phyloP scores from a whole-genome alignment of 53 echinoderm and acorn worm genomes.

The Glandiceps talaboti region DNA sequence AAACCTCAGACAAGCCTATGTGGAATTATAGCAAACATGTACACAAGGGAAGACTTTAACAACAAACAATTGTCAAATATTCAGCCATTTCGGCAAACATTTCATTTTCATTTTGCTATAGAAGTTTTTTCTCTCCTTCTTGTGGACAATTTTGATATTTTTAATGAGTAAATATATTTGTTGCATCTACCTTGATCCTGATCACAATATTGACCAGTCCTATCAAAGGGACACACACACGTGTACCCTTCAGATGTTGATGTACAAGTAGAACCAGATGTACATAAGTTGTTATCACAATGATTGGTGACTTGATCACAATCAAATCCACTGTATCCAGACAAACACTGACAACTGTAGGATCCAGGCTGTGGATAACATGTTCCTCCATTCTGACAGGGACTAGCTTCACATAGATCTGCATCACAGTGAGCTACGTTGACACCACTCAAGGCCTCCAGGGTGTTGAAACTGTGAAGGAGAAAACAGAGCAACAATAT shows the following conservation, averaged over 20 bases:
- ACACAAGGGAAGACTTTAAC: no score
- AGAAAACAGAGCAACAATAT: no score
- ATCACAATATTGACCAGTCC: slow-evolving; percentile 42
- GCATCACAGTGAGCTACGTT: slow-evolving; percentile 39
- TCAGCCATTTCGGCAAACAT: no score
- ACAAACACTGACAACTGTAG: slow-evolving; percentile 35
- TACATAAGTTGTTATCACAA: slow-evolving; percentile 37
- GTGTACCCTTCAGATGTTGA: slow-evolving; percentile 20
- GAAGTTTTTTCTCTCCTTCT: no score
- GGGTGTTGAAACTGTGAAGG: neutral
- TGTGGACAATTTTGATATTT: no score
- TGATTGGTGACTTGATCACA: slow-evolving; percentile 45
- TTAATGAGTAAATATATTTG: no score
- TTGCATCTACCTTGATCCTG: slow-evolving; percentile 55
- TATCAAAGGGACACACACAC: slow-evolving; percentile 53
- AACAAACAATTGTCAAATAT: no score
- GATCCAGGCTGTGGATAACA: slow-evolving; percentile 32
- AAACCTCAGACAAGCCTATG: no score
- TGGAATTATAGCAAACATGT: no score
- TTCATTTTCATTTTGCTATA: no score
- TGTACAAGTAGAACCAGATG: slow-evolving; percentile 53
- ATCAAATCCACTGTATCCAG: slow-evolving; percentile 30
- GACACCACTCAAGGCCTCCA: slow-evolving; percentile 39
- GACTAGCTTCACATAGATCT: slow-evolving; percentile 28
- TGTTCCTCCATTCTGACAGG: slow-evolving; percentile 30